Evolutionary conservation across 2,113 vertebrate genomes (phyloP), one percentile per base, ranked within the genome.

Genomic region (Eretmochelys imbricata): DNA sequence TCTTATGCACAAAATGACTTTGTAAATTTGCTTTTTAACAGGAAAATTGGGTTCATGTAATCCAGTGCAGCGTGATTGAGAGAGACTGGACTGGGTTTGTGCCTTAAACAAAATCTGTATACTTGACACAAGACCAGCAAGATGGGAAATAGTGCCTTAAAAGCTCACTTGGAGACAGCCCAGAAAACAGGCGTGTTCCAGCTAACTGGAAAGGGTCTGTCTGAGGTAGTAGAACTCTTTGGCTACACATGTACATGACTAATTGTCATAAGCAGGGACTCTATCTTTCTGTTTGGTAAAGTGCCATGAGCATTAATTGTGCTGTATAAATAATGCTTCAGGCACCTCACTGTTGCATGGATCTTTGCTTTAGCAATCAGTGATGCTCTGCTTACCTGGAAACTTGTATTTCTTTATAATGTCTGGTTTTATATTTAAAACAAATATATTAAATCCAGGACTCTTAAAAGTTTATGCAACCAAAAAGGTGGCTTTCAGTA

Each of bases 111-210:
- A 42, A 59, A 50, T n/a, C 29, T 0, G 1, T 53, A 31, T 10
- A 2, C 46, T 46, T 94, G 89, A 92, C 35, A 27, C 50, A 85
- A 91, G 59, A 42, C 54, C 57, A 79, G 25, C 62, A 97, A 90
- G 89, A 99, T 99, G 99, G 99, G 99, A 94, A 99, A 99, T 96
- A 99, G 99, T 25, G 99, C 99, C 0, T 97, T 99, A 24, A 99
- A 99, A 98, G 99, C 99, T 84, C 99, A 99, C 91, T 97, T 99
- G 98, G 99, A 99, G 94, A 99, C 99, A 2, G 99, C 99, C 79
- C 99, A 99, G 98, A 99, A 99, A 97, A 99, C 99, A 0, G 99
- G 99, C 2, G 99, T 99, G 91, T 99, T 99, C 96, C 99, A 99
- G 98, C 98, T 99, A 48, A 99, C 98, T 0, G 99, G 98, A 51